Evolutionary conservation across 2,797 vertebrate species (phyloP).

Genomic region (Enteromius anoplus): DNA sequence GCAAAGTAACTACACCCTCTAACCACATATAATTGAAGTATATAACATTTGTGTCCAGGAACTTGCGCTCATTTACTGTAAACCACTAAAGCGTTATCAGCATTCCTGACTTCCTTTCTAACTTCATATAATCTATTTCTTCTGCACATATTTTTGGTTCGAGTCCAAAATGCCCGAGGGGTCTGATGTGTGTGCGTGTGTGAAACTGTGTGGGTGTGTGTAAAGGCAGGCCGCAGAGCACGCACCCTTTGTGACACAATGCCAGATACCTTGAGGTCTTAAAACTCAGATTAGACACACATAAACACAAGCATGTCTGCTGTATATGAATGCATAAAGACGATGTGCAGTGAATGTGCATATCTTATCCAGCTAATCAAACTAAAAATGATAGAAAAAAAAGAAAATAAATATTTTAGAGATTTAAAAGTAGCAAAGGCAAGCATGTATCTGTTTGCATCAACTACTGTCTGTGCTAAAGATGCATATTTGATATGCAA

Average conservation of each 20-base stretch:
- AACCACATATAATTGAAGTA: neutral
- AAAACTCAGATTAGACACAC: slow-evolving; percentile 15
- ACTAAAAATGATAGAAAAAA: neutral
- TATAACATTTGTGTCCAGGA: neutral
- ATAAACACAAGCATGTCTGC: neutral
- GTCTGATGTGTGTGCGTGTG: slow-evolving; percentile 36
- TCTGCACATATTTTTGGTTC: slow-evolving; percentile 22
- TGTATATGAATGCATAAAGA: neutral
- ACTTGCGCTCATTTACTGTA: slow-evolving; percentile 21
- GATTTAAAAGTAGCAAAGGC: neutral
- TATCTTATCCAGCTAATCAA: neutral
- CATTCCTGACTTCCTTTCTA: slow-evolving; percentile 15
- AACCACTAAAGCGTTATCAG: neutral
- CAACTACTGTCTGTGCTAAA: neutral
- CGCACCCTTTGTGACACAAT: slow-evolving; percentile 49
- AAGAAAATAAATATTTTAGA: neutral
- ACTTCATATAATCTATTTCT: neutral
- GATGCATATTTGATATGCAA: neutral
- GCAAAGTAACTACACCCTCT: neutral
- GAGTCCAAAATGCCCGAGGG: slow-evolving; percentile 25
- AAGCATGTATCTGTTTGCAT: neutral
- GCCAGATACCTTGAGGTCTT: slow-evolving; percentile 29
- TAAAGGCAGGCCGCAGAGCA: slow-evolving; percentile 45
- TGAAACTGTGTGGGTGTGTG: slow-evolving; percentile 50
- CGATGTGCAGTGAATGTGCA: neutral